A percentile compares a stretch with the other conserved stretches of the same genome.
Evolutionary conservation across 1,140 invertebrate species (phyloP).

Genomic region (Tetraneura akinire): DNA sequence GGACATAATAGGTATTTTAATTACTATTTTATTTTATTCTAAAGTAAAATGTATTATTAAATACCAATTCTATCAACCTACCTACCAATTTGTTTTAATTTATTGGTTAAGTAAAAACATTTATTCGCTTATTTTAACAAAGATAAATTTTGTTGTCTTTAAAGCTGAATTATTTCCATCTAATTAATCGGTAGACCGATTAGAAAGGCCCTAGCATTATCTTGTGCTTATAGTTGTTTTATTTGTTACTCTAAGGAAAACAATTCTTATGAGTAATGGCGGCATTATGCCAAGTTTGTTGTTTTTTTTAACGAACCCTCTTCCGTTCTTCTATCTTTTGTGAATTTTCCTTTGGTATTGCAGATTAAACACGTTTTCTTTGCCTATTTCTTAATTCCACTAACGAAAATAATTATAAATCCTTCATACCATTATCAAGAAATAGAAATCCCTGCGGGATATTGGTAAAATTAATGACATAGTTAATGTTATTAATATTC

Average conservation of each 20-base stretch:
- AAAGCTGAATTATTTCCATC: constrained; percentile 15
- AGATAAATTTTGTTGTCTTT: constrained; percentile 23
- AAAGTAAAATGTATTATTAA: too few relatives aligned
- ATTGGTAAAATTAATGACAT: constrained; percentile 15
- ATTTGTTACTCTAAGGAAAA: constrained; percentile 17
- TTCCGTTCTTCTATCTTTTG: constrained; percentile 13
- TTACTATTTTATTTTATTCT: too few relatives aligned
- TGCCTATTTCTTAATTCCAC: constrained; percentile 1
- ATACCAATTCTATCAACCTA: too few relatives aligned
- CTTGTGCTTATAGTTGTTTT: constrained; percentile 4
- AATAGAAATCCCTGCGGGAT: not conserved
- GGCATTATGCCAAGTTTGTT: constrained; percentile 34
- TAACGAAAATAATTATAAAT: not conserved
- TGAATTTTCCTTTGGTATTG: not conserved
- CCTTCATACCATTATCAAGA: not conserved
- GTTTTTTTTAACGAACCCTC: constrained; percentile 27
- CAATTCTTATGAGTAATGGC: constrained; percentile 38
- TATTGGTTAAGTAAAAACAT: not conserved
- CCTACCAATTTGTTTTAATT: not conserved
- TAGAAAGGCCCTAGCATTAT: constrained; percentile 17
- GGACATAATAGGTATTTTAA: too few relatives aligned
- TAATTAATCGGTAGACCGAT: constrained; percentile 24
- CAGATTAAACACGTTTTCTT: constrained; percentile 23
- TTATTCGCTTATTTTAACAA: not conserved
- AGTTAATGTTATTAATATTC: not conserved